phyloP scores from a whole-genome alignment of 1,140 invertebrate genomes.

The Sitobion miscanthi region DNA sequence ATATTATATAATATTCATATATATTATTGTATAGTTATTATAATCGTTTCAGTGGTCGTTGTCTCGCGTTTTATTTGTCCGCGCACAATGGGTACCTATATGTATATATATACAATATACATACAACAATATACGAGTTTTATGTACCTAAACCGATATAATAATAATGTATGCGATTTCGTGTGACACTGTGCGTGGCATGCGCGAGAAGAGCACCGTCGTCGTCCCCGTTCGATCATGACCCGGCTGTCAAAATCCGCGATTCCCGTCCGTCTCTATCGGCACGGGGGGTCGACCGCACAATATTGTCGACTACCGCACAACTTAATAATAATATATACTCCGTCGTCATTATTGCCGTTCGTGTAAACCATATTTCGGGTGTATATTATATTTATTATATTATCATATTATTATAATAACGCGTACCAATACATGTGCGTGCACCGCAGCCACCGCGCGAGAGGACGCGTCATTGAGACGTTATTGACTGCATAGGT shows the following conservation, averaged over 20 bases:
- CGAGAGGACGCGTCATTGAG: not conserved
- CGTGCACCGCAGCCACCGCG: not conserved
- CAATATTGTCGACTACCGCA: not conserved
- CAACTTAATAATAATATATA: not conserved
- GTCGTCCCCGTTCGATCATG: not conserved
- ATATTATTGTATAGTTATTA: not conserved
- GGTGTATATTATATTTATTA: not conserved
- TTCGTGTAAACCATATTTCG: not conserved
- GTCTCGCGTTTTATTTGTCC: not conserved
- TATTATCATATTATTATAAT: not conserved
- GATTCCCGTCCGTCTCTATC: not conserved
- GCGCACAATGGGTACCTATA: not conserved
- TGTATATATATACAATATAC: too few relatives aligned
- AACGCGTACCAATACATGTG: not conserved
- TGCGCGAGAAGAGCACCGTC: not conserved
- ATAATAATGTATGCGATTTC: slow-evolving; percentile 1
- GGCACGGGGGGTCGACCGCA: not conserved
- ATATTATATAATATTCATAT: too few relatives aligned
- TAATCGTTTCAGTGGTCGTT: not conserved
- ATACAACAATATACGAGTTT: not conserved
- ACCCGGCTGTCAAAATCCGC: not conserved
- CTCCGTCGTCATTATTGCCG: not conserved
- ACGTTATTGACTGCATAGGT: not conserved
- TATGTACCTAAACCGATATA: not conserved
- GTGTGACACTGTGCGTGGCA: not conserved